These are phyloP conservation scores for Siphlonurus alternatus DNA, from an alignment of 2,888 invertebrate genomes.

Conservation along the genomic window DNA sequence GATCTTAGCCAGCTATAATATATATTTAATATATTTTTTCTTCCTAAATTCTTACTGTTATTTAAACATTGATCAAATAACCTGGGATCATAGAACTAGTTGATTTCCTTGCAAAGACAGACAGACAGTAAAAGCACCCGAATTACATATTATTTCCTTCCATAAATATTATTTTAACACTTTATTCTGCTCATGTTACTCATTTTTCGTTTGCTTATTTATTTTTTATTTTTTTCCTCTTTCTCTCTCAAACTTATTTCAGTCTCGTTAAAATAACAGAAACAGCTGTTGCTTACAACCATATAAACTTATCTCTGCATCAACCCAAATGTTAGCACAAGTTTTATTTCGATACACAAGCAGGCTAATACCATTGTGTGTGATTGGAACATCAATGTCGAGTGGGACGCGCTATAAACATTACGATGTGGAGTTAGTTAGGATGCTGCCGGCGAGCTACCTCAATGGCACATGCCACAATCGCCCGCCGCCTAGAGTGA, in stretches of 20 bases:
- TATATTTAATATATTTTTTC: too few species aligned
- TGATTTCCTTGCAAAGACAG: too few species aligned
- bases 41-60: too few species aligned
- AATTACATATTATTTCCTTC: not conserved
- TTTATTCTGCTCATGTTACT: too few species aligned
- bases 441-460: not conserved
- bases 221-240: not conserved
- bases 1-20: too few species aligned
- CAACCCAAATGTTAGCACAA: not conserved
- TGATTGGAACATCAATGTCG: not conserved
- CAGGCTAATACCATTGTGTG: not conserved
- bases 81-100: too few species aligned
- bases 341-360: not conserved
- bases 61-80: too few species aligned
- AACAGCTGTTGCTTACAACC: not conserved
- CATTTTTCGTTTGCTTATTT: not conserved
- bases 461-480: not conserved
- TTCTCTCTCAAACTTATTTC: too few species aligned
- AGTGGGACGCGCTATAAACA: not conserved
- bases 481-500: not conserved
- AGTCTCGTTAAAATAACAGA: constrained; percentile 2
- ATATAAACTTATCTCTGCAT: not conserved
- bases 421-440: not conserved
- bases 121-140: not conserved
- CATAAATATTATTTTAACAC: too few species aligned